phyloP scores from a whole-genome alignment of 2,888 invertebrate genomes.

The Drosophila ustulata region DNA sequence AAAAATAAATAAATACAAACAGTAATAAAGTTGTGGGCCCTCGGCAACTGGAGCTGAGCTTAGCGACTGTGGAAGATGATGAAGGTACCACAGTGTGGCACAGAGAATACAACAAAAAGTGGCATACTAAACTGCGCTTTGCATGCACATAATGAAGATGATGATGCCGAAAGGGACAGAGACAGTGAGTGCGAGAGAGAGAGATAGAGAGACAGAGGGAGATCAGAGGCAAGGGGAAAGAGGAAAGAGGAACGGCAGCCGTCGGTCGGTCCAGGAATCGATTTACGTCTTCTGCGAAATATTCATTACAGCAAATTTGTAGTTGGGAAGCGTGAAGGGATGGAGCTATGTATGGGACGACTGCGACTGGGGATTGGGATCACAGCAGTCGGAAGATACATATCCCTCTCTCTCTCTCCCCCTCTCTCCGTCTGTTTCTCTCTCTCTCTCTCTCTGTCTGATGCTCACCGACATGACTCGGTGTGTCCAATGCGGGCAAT shows the following conservation, averaged over 20 bases:
- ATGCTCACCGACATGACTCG: constrained; percentile 45
- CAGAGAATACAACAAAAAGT: constrained; percentile 15
- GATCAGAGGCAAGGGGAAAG: constrained; percentile 3
- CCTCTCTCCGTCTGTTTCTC: neutral
- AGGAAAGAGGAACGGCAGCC: constrained; percentile 34
- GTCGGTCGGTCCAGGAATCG: constrained; percentile 62
- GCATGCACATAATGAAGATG: constrained; percentile 62
- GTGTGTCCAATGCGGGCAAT: constrained; percentile 60
- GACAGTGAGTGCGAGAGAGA: neutral
- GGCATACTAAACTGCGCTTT: constrained; percentile 51
- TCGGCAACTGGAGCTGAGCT: constrained; percentile 15
- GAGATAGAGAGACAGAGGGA: neutral
- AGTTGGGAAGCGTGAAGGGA: constrained; percentile 41
- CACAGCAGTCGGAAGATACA: constrained; percentile 10
- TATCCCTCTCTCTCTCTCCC: constrained; percentile 10
- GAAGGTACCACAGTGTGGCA: constrained; percentile 5
- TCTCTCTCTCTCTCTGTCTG: neutral
- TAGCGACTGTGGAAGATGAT: neutral
- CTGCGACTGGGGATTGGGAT: constrained; percentile 15
- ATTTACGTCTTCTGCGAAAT: constrained; percentile 75
- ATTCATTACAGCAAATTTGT: constrained; percentile 75
- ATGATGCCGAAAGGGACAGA: constrained; percentile 33
- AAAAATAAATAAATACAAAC: constrained; percentile 27
- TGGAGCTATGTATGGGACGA: constrained; percentile 7
- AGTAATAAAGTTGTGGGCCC: constrained; percentile 25